Evolutionary conservation across 2,113 vertebrate species (phyloP).

Genomic region (Ptilorrhoa leucosticta): DNA sequence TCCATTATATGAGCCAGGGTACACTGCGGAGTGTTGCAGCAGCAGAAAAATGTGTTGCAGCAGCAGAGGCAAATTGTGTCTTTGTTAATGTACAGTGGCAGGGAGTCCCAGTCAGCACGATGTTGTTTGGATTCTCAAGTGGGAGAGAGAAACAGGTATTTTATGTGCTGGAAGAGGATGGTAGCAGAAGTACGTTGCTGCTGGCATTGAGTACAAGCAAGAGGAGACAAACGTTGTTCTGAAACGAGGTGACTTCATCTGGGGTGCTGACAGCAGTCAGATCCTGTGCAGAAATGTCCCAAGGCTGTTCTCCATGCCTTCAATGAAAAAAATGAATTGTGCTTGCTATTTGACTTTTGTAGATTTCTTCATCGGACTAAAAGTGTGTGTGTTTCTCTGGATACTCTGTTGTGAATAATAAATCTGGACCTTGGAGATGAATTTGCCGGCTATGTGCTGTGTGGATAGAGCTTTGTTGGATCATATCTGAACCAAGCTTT

Average conservation of each 20-base stretch:
- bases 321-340: neutral
- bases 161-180: neutral
- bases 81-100: neutral
- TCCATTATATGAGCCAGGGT: neutral
- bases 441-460: rapidly evolving
- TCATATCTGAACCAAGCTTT: neutral
- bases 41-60: neutral
- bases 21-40: rapidly evolving
- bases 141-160: neutral
- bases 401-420: neutral
- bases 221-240: neutral
- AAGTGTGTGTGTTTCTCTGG: neutral
- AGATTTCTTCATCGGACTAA: neutral
- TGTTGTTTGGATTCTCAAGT: neutral
- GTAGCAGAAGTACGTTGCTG: neutral
- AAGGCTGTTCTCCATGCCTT: neutral
- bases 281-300: neutral
- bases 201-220: neutral
- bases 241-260: neutral
- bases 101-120: neutral
- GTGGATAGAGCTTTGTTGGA: neutral
- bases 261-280: neutral
- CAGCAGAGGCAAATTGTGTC: neutral
- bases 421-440: neutral
- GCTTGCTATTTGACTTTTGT: neutral